Conservation (phyloP, 2,113 vertebrate genomes). For the Chaetops frenatus region DNA sequence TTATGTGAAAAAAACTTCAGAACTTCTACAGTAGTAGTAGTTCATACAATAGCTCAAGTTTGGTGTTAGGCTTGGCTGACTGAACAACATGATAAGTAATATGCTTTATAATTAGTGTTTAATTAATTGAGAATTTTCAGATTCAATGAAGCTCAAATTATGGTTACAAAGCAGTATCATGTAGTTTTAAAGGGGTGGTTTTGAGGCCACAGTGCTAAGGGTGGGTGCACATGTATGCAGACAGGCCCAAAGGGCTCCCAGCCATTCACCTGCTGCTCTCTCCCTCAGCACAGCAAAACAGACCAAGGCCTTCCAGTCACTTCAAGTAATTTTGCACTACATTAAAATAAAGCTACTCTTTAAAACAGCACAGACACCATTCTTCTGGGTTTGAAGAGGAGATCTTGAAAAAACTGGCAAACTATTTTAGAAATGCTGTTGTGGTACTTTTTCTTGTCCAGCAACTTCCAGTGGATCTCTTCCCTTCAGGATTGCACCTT, state of each 20-base stretch:
- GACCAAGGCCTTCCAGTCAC: background rate
- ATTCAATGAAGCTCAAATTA: background rate
- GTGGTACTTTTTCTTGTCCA: background rate
- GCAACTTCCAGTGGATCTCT: background rate
- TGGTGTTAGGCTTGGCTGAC: background rate
- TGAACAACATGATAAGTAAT: background rate
- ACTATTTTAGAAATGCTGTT: background rate
- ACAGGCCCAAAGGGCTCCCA: accelerated
- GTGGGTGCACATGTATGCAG: background rate
- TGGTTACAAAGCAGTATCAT: background rate
- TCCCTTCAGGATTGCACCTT: background rate
- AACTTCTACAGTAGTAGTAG: background rate
- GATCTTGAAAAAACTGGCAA: background rate
- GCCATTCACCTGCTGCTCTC: background rate
- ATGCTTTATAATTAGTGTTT: background rate
- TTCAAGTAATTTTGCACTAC: background rate
- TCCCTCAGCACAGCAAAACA: background rate
- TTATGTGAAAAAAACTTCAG: background rate
- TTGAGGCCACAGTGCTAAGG: background rate
- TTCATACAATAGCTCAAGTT: background rate
- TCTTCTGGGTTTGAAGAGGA: background rate
- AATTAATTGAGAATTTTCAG: background rate
- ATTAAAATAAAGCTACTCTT: background rate
- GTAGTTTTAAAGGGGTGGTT: background rate
- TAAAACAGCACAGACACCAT: background rate